These are phyloP conservation scores for Micromesistius poutassou DNA, from an alignment of 2,797 vertebrate species.

Conservation along the genomic window DNA sequence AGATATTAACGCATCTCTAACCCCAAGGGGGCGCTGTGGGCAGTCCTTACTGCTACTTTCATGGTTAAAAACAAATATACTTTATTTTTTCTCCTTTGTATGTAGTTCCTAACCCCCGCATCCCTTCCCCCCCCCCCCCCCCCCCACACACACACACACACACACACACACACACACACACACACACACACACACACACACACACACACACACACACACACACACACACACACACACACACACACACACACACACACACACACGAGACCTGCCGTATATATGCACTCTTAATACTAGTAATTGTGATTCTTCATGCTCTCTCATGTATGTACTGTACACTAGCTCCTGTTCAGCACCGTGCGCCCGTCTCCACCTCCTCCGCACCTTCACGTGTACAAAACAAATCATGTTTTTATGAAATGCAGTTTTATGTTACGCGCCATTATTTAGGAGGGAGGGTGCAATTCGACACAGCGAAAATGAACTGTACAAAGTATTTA, in stretches of 20 bases:
- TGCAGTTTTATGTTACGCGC: conserved; percentile 76
- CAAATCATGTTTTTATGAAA: conserved; percentile 74
- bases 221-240: not conserved
- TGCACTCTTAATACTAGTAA: conserved; percentile 45
- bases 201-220: too few relatives aligned
- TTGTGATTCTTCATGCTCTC: conserved; percentile 28
- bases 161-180: not conserved
- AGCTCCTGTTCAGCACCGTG: conserved; percentile 37
- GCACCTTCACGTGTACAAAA: conserved; percentile 90
- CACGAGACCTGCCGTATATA: conserved; percentile 28
- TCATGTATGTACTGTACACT: conserved; percentile 72
- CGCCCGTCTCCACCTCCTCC: conserved; percentile 58
- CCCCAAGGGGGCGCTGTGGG: conserved; percentile 69
- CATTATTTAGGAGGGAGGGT: conserved; percentile 76
- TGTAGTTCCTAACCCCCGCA: conserved; percentile 2
- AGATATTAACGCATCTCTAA: not conserved
- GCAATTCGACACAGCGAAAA: conserved; percentile 82
- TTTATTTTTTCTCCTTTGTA: conserved; percentile 18
- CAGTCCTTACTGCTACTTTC: conserved; percentile 68
- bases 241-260: not conserved
- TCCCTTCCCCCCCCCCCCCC: not conserved
- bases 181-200: not conserved
- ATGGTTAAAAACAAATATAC: conserved; percentile 36
- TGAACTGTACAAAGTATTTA: conserved; percentile 99
- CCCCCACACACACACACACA: not conserved